Percentiles rank a stretch among this genome's conserved stretches.
phyloP scores from a whole-genome alignment of 2,797 vertebrate genomes.

The Sciurus vulgaris region DNA sequence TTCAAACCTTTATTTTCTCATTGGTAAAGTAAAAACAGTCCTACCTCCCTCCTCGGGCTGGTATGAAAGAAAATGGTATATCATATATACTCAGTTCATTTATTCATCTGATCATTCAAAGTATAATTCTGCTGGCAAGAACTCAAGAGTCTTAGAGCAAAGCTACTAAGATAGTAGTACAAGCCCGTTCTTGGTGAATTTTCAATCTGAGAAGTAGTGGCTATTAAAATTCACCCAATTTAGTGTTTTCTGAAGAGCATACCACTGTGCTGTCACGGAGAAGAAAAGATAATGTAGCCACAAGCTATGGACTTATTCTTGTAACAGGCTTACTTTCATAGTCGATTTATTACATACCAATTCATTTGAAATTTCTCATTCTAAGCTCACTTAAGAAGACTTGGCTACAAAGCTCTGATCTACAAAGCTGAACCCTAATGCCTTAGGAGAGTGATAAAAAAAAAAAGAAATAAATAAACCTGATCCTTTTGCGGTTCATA shows the following conservation, averaged over 20 bases:
- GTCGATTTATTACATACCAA: neutral
- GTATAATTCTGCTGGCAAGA: neutral
- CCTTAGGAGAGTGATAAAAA: neutral
- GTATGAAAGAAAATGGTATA: neutral
- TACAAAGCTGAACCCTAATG: neutral
- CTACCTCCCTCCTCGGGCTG: neutral
- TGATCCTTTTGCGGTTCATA: neutral
- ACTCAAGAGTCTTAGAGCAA: neutral
- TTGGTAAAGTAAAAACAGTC: neutral
- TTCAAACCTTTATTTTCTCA: neutral
- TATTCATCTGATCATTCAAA: neutral
- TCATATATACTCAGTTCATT: neutral
- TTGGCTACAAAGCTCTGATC: constrained; percentile 13
- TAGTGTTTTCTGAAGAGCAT: neutral
- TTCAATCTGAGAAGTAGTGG: neutral
- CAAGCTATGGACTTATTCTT: neutral
- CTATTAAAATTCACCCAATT: neutral
- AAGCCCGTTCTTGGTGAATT: neutral
- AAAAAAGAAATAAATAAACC: neutral
- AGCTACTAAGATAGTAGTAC: neutral
- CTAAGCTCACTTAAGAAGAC: constrained; percentile 50
- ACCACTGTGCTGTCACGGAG: neutral
- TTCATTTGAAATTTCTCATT: neutral
- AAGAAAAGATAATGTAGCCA: neutral
- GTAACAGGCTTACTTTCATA: neutral